Percentiles rank a stretch among this genome's conserved stretches.
Evolutionary conservation across 2,113 vertebrate genomes (phyloP).

Genomic region (Pundamilia nyererei): DNA sequence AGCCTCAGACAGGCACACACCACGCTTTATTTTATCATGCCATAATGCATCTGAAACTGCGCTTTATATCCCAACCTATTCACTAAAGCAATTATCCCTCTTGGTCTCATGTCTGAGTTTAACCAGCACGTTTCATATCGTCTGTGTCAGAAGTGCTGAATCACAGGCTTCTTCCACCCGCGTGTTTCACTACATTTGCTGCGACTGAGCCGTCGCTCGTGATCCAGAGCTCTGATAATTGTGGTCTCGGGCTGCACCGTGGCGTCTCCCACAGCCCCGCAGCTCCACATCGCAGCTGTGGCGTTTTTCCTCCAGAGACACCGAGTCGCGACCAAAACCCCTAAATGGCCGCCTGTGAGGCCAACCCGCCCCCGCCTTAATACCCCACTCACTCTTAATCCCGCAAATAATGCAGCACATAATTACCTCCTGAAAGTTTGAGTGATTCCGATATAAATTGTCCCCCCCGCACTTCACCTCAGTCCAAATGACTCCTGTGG

Average conservation of each 20-base stretch:
- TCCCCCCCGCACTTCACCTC: not conserved
- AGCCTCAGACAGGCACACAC: not conserved
- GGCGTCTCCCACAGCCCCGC: conserved; percentile 29
- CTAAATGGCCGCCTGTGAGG: conserved; percentile 26
- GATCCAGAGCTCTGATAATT: conserved; percentile 42
- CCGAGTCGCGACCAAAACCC: conserved; percentile 65
- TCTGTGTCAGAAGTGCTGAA: conserved; percentile 34
- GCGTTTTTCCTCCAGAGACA: conserved; percentile 56
- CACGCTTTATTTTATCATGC: not conserved
- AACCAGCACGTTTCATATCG: not conserved
- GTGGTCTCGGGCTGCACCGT: conserved; percentile 30
- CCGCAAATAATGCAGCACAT: conserved; percentile 24
- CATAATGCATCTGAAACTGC: not conserved
- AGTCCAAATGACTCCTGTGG: not conserved
- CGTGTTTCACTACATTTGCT: conserved; percentile 8
- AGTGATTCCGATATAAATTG: conserved; percentile 3
- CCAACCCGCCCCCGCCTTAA: conserved; percentile 1
- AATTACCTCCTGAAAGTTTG: conserved; percentile 19
- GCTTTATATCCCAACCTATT: not conserved
- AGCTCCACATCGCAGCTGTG: conserved; percentile 15
- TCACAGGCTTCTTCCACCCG: not conserved
- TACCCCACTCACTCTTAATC: conserved; percentile 28
- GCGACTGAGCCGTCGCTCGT: conserved; percentile 13
- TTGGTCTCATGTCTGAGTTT: not conserved
- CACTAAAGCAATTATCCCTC: conserved; percentile 6